Conservation (phyloP, 2,888 invertebrate species). For the Vannuccia rotundouncinata region DNA sequence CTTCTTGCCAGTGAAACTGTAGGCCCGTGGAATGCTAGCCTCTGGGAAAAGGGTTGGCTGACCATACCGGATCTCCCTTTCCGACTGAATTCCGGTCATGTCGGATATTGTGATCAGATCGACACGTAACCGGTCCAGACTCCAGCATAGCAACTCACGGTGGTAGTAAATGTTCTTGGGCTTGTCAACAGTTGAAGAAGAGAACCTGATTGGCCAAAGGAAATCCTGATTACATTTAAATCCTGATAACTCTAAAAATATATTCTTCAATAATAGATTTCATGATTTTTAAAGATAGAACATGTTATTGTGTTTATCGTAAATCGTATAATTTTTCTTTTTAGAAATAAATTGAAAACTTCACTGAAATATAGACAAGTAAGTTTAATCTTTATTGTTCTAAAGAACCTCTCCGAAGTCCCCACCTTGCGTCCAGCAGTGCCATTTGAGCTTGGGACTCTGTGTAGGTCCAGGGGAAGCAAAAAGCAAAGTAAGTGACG, state of each 20-base stretch:
- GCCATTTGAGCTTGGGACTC: conserved; percentile 71
- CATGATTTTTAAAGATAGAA: too few species aligned
- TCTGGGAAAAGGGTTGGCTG: conserved; percentile 63
- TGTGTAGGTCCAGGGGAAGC: conserved; percentile 77
- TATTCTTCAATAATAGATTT: too few species aligned
- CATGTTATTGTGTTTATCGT: too few species aligned
- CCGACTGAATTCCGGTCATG: conserved; percentile 67
- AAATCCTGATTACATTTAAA: too few species aligned
- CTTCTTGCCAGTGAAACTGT: conserved; percentile 62
- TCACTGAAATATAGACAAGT: too few species aligned
- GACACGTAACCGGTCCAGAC: conserved; percentile 70
- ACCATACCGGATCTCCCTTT: conserved; percentile 66
- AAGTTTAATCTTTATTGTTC: too few species aligned
- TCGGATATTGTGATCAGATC: conserved; percentile 78
- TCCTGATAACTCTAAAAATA: too few species aligned
- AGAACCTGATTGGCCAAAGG: neutral
- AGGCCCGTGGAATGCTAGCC: conserved; percentile 64
- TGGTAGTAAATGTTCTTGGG: conserved; percentile 67
- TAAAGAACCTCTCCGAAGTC: too few species aligned
- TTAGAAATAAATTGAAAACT: too few species aligned
- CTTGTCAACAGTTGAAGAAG: conserved; percentile 15
- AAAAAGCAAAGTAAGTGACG: conserved; percentile 78
- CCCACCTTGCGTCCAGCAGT: conserved; percentile 62
- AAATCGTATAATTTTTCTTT: too few species aligned
- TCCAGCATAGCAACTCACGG: conserved; percentile 70